Percentiles rank a stretch among this genome's conserved stretches.
phyloP scores from a whole-genome alignment of 64 coral and sea anemone species.

The Dendrophyllia cribrosa region DNA sequence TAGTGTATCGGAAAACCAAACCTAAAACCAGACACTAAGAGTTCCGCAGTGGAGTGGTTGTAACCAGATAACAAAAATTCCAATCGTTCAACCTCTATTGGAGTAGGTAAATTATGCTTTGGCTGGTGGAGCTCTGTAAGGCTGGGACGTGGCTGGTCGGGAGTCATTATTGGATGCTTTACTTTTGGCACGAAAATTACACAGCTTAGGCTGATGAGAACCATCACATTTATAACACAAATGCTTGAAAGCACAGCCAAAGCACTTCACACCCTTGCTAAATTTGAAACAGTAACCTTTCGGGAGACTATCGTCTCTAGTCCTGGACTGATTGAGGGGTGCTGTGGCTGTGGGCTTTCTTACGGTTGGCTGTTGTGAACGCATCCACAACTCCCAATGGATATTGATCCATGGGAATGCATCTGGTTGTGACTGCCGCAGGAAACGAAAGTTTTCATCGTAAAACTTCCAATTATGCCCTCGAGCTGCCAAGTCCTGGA shows the following conservation, averaged over 20 bases:
- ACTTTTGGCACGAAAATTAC: constrained; percentile 35
- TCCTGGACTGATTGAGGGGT: not conserved
- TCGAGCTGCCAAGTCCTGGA: constrained; percentile 47
- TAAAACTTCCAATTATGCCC: constrained; percentile 43
- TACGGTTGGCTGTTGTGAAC: not conserved
- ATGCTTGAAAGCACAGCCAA: constrained; percentile 1
- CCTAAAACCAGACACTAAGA: not conserved
- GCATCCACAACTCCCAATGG: constrained; percentile 48
- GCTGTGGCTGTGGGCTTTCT: not conserved
- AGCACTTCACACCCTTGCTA: not conserved
- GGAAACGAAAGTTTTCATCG: constrained; percentile 7
- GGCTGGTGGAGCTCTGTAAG: not conserved
- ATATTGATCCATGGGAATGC: constrained; percentile 26
- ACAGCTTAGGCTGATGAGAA: not conserved
- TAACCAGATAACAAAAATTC: not conserved
- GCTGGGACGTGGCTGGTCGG: constrained; percentile 8
- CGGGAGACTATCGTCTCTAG: not conserved
- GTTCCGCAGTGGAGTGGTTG: not conserved
- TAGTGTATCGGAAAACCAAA: constrained; percentile 21
- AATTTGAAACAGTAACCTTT: constrained; percentile 9
- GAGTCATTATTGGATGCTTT: constrained; percentile 18
- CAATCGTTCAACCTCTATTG: constrained; percentile 3
- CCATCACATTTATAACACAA: not conserved
- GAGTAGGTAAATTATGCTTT: constrained; percentile 14
- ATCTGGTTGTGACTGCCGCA: constrained; percentile 3